Evolutionary conservation across 2,113 vertebrate genomes (phyloP).

Genomic region (Labrus mixtus): DNA sequence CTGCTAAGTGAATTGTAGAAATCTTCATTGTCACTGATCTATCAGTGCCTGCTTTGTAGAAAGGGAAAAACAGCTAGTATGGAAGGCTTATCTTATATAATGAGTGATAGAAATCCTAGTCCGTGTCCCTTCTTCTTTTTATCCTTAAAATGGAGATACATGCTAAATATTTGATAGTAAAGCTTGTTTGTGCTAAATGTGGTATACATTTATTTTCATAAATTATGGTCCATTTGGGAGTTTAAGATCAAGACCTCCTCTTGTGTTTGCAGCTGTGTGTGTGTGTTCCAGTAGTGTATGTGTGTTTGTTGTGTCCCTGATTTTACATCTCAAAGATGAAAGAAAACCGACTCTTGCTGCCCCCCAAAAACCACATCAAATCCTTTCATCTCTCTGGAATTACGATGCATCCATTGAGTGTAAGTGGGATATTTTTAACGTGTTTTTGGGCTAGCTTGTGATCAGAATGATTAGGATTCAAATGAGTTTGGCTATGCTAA

Average conservation of each 20-base stretch:
- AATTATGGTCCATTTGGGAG: constrained; percentile 7
- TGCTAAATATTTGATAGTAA: constrained; percentile 13
- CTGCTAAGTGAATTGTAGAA: too few species aligned
- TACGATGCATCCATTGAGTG: constrained; percentile 33
- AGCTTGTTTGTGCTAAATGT: background rate
- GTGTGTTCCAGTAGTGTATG: background rate
- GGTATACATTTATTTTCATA: constrained; percentile 12
- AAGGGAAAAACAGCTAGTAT: background rate
- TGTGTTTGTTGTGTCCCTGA: constrained; percentile 31
- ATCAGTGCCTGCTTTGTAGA: too few species aligned
- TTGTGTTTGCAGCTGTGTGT: constrained; percentile 10
- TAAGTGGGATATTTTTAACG: constrained; percentile 43
- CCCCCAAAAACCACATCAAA: constrained; percentile 43
- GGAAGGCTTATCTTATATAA: background rate
- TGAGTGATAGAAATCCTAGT: background rate
- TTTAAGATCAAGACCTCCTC: constrained; percentile 10
- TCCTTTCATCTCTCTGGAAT: constrained; percentile 62
- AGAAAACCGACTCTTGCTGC: constrained; percentile 22
- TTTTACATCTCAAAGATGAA: constrained; percentile 54
- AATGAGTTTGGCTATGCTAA: constrained; percentile 23
- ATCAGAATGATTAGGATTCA: constrained; percentile 59
- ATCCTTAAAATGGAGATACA: background rate
- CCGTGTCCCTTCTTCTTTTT: background rate
- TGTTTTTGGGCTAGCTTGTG: constrained; percentile 45
- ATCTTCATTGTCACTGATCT: too few species aligned